Evolutionary conservation across 1,140 invertebrate genomes (phyloP), one percentile per base, ranked within the genome.

Genomic region (Chymomyza costata): DNA sequence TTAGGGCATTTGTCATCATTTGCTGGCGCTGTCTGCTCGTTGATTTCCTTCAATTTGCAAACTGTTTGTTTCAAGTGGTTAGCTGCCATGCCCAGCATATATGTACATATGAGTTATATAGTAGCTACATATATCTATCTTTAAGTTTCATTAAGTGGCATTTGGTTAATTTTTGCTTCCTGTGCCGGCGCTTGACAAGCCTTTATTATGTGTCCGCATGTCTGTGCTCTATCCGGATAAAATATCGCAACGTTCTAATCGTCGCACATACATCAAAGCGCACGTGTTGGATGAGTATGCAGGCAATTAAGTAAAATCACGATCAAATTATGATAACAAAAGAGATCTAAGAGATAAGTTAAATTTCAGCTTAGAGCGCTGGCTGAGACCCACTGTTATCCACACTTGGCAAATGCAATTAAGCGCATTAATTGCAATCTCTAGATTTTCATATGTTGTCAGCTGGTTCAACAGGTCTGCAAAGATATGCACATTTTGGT

Each of bases 41-140:
- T 78, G 66, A 70, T 76, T 76, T 71, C 50, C 28, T 70, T 48
- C 70, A 76, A 78, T 80, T 76, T 71, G 73, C 71, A 52, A 70
- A 70, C 44, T 44, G 30, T 57, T 78, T 66, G 66, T 60, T 65
- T 54, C 48, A 70, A 78, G 65, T 71, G 51, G 48, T 39, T n/a
- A n/a, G n/a, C n/a, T n/a, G n/a, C n/a, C n/a, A n/a, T n/a, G n/a
- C n/a, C n/a, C n/a, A n/a, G n/a, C n/a, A n/a, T n/a, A n/a, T n/a
- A n/a, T n/a, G n/a, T n/a, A n/a, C n/a, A n/a, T n/a, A n/a, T n/a
- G n/a, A n/a, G n/a, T n/a, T n/a, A n/a, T n/a, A n/a, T n/a, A n/a
- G n/a, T n/a, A n/a, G n/a, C n/a, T n/a, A n/a, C n/a, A n/a, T n/a
- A n/a, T n/a, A n/a, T n/a, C n/a, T n/a, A n/a, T n/a, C n/a, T n/a